These are phyloP conservation scores for Chironomus striatipennis DNA, from an alignment of 1,140 invertebrate genomes.

Conservation along the genomic window DNA sequence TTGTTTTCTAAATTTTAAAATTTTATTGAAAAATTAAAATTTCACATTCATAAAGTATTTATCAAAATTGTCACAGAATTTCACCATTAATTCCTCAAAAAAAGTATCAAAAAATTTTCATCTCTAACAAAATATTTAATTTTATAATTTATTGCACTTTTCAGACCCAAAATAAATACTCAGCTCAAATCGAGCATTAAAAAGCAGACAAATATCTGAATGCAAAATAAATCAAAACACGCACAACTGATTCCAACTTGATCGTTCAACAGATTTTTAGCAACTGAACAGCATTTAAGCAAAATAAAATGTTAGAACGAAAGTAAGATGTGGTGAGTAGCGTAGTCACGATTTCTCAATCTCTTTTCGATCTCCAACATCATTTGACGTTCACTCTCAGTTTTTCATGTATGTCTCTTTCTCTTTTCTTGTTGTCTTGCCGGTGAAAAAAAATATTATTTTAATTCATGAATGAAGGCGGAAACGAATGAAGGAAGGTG, in stretches of 20 bases:
- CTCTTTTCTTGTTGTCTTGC: background rate
- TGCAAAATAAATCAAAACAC: background rate
- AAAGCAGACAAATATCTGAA: too few species aligned
- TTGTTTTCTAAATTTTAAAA: too few species aligned
- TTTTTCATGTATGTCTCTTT: background rate
- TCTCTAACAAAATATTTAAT: background rate
- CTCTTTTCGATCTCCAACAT: background rate
- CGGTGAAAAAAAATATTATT: background rate
- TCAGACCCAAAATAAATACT: background rate
- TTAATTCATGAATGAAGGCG: background rate
- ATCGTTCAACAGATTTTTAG: background rate
- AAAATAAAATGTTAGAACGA: background rate
- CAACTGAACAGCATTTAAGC: background rate
- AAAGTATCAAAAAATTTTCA: background rate
- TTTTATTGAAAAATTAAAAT: background rate
- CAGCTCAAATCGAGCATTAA: background rate
- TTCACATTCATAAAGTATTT: background rate
- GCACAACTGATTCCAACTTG: background rate
- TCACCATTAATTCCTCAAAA: background rate
- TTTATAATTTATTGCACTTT: conserved; percentile 4
- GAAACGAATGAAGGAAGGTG: background rate
- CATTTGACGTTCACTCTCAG: background rate
- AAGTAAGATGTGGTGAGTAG: background rate
- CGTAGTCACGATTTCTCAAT: background rate
- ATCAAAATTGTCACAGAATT: background rate